Percentiles rank a stretch among this genome's conserved stretches.
Evolutionary conservation across 2,797 vertebrate genomes (phyloP).

Genomic region (Acanthornis magna): DNA sequence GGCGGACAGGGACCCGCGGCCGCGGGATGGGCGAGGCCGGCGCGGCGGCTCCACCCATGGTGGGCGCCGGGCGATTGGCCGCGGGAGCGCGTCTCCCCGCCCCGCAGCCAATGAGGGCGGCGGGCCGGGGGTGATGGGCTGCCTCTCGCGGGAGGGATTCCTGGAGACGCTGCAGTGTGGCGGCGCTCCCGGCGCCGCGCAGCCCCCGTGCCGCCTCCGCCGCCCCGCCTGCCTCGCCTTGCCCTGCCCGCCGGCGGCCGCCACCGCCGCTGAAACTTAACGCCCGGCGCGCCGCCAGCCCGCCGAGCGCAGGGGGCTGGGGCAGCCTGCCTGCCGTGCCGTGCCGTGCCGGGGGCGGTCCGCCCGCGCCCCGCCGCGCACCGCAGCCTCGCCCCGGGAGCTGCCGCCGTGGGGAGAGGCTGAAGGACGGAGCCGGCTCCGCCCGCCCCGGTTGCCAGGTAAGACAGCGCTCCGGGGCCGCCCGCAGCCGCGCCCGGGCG

Average conservation of each 20-base stretch:
- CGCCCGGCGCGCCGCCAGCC: constrained; percentile 32
- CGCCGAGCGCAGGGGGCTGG: constrained; percentile 40
- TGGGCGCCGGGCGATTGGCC: constrained; percentile 74
- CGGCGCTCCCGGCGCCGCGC: constrained; percentile 76
- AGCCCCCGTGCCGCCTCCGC: constrained; percentile 75
- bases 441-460: constrained; percentile 66
- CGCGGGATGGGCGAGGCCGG: constrained; percentile 74
- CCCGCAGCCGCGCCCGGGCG: not conserved
- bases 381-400: constrained; percentile 67
- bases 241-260: not conserved
- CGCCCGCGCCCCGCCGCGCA: constrained; percentile 14
- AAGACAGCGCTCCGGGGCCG: constrained; percentile 44
- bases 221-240: not conserved
- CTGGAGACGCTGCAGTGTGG: constrained; percentile 84
- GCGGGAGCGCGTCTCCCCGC: constrained; percentile 64
- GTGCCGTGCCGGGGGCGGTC: constrained; percentile 30
- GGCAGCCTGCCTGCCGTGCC: constrained; percentile 37
- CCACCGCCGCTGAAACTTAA: constrained; percentile 65
- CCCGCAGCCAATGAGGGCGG: constrained; percentile 82
- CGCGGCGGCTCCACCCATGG: constrained; percentile 81
- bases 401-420: constrained; percentile 4
- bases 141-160: constrained; percentile 90
- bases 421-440: constrained; percentile 49
- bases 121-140: constrained; percentile 60
- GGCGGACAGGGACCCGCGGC: constrained; percentile 57